Percentiles rank a stretch among this genome's conserved stretches.
phyloP scores from a whole-genome alignment of 2,797 vertebrate genomes.

The Sparidentex hasta region DNA sequence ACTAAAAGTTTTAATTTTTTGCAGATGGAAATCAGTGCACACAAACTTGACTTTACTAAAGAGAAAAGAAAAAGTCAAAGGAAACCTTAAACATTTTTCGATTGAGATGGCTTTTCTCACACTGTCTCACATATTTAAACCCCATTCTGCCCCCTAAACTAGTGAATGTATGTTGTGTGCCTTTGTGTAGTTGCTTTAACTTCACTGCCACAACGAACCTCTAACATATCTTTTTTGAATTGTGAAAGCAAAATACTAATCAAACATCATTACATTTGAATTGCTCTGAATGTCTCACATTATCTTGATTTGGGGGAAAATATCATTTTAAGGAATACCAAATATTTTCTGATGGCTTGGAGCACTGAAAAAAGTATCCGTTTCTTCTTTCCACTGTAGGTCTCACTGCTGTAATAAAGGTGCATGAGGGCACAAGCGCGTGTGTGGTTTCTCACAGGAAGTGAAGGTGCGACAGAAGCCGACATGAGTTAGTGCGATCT shows the following conservation, averaged over 20 bases:
- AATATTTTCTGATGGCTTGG: background rate
- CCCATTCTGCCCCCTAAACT: constrained; percentile 33
- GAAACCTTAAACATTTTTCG: constrained; percentile 20
- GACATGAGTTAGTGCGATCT: constrained; percentile 8
- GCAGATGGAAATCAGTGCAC: constrained; percentile 31
- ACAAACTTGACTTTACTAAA: background rate
- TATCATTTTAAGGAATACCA: background rate
- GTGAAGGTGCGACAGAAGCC: constrained; percentile 16
- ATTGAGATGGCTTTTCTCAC: constrained; percentile 27
- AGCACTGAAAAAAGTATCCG: constrained; percentile 5
- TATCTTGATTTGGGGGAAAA: background rate
- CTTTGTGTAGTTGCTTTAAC: constrained; percentile 30
- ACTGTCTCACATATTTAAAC: constrained; percentile 40
- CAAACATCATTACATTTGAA: too few species aligned
- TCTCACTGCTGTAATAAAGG: constrained; percentile 12
- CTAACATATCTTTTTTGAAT: constrained; percentile 6
- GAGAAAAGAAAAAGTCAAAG: constrained; percentile 6
- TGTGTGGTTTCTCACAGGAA: constrained; percentile 4
- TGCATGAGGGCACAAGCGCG: constrained; percentile 12
- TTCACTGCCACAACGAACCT: constrained; percentile 1
- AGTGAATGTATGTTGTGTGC: constrained; percentile 15
- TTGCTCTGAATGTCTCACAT: background rate
- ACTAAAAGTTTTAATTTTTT: constrained; percentile 33
- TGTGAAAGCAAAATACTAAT: constrained; percentile 2
- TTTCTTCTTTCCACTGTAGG: background rate